Evolutionary conservation across 2,113 vertebrate species (phyloP).

Genomic region (Tautogolabrus adspersus): DNA sequence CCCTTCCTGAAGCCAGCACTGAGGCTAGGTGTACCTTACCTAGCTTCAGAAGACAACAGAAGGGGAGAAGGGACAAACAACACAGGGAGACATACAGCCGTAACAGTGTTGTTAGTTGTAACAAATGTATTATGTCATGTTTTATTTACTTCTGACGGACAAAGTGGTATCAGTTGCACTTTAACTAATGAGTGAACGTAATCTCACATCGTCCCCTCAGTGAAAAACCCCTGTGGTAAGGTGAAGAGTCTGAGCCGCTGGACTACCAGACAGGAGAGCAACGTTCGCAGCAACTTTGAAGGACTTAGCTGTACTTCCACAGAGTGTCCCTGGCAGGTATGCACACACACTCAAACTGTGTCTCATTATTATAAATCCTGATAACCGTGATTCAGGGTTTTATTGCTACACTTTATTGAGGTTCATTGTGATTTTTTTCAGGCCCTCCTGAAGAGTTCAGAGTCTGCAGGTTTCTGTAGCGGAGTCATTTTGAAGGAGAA

Average conservation of each 20-base stretch:
- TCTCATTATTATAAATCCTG: neutral
- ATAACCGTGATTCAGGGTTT: neutral
- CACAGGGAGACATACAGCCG: too few relatives aligned
- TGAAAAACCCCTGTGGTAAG: slow-evolving; percentile 76
- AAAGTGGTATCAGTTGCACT: neutral
- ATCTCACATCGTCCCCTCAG: slow-evolving; percentile 47
- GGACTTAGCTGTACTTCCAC: slow-evolving; percentile 59
- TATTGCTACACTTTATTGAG: neutral
- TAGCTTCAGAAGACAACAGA: too few relatives aligned
- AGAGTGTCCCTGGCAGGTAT: slow-evolving; percentile 86
- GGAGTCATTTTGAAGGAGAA: slow-evolving; percentile 84
- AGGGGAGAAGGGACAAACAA: too few relatives aligned
- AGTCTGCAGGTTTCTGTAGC: slow-evolving; percentile 78
- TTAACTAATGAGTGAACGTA: neutral
- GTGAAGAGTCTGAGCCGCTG: slow-evolving; percentile 50
- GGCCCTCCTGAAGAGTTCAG: slow-evolving; percentile 75
- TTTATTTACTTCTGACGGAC: neutral
- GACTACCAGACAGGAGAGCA: slow-evolving; percentile 47
- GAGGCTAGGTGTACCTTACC: too few relatives aligned
- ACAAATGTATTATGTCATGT: too few relatives aligned
- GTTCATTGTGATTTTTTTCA: slow-evolving; percentile 31
- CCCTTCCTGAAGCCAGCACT: too few relatives aligned
- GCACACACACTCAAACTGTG: neutral
- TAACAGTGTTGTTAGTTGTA: too few relatives aligned
- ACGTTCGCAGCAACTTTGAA: slow-evolving; percentile 55